Evolutionary conservation across 1,140 invertebrate species (phyloP), one percentile per base, ranked within the genome.

Genomic region (Sinonovacula constricta): DNA sequence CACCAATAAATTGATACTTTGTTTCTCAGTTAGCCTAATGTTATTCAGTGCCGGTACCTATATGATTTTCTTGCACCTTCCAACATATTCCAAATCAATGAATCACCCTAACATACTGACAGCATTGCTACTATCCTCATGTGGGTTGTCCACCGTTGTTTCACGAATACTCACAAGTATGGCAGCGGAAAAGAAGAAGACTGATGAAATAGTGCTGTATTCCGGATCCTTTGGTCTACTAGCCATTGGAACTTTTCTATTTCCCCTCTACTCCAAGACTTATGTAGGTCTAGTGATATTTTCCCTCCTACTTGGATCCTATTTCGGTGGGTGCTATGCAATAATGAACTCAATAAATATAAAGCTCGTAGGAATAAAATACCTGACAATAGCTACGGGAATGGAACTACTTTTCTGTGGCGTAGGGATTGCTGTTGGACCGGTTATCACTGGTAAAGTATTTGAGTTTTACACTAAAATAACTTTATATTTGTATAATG

Each of bases 61-160:
- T 62, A 80, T 80, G 68, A 80, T 80, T 59, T 80, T 80, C 67
- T 30, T 80, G 14, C 78, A 80, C 62, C 30, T 80, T 18, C 78
- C 78, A 18, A 53, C 63, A 30, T 72, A 70, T 60, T 15, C 63
- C 33, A 45, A 71, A 18, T 34, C 34, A 22, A 65, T 33, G 67
- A 69, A 69, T 10, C n/a, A 59, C 18, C 28, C 63, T 4, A 30
- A 24, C 24, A 45, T 72, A 24, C 31, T 39, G 0, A 45, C 69
- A 18, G n/a, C 62, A 5, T 7, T 66, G 14, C 78, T 80, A 3
- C 34, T 80, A 3, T 72, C 78, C 10, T 57, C 66, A 22, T 72
- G 68, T 54, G 68, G 68, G 2, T 65, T 66, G 4, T 49, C 69
- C 7, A 80, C 68, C 30, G 65, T 80, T n/a, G 2, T 80, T 28